Evolutionary conservation across 2,797 vertebrate species (phyloP), one percentile per base, ranked within the genome.

Genomic region (Typhlichthys eigenmanni): DNA sequence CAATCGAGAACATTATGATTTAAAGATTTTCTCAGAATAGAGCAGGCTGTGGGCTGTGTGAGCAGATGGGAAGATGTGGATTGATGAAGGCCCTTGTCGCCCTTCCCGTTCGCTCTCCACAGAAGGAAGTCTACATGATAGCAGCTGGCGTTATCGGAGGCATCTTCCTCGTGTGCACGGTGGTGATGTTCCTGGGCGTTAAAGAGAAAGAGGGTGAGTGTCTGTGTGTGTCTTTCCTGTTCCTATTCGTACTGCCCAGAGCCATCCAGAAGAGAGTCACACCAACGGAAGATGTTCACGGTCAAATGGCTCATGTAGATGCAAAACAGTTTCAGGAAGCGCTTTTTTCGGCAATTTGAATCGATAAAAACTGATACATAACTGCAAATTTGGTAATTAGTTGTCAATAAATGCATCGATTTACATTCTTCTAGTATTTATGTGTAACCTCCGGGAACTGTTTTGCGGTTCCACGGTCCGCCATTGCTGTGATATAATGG

Each of bases 81-180:
- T 69, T 55, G 59, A 87, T 72, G 60, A 48, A 54, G 72, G 32
- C 45, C 55, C 81, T 68, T 78, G 47, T 71, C 71, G 48, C 72
- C 7, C 2, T 46, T 32, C 11, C 43, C 45, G 11, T 14, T 47
- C 13, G 55, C 16, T 79, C 13, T 74, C 70, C 75, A 69, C 88
- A 99, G 97, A 93, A 90, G 69, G 92, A 93, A 74, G 90, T 96
- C 73, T 98, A 99, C 87, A 94, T 94, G 93, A 93, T 95, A 6
- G 95, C 98, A 46, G 96, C 96, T 0, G 93, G 94, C 0, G 90
- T 94, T 66, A 94, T 98, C 45, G 95, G 93, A 51, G 81, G 90
- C 54, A 90, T 95, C 17, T 98, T 98, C 65, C 85, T 97, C 1
- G 76, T 98, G 76, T 98, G 97, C 87, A 92, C 89, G 0, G 2